A percentile compares a stretch with the other conserved stretches of the same genome.
These are phyloP conservation scores for Tuta absoluta DNA, from an alignment of 2,888 invertebrate species.

Conservation along the genomic window DNA sequence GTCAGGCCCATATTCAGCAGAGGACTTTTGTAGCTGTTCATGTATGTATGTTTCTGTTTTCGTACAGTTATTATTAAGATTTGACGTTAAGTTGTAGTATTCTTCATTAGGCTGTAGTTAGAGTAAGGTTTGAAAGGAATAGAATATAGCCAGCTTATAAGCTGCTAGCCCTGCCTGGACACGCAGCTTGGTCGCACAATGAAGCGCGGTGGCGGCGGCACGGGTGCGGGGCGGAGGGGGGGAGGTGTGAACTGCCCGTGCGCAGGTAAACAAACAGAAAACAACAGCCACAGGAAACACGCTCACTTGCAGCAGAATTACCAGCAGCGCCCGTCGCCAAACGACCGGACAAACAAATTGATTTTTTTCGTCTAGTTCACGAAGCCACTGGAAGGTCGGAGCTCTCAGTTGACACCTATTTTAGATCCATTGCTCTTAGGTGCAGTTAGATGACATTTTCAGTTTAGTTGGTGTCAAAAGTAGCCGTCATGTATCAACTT, in stretches of 20 bases:
- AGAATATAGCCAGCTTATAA: neutral
- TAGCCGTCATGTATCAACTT: too few species aligned
- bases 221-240: slow-evolving; percentile 21
- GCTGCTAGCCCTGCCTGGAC: slow-evolving; percentile 39
- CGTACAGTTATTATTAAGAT: too few species aligned
- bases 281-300: slow-evolving; percentile 64
- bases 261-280: slow-evolving; percentile 55
- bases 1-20: too few species aligned
- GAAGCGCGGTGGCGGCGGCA: slow-evolving; percentile 46
- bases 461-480: too few species aligned
- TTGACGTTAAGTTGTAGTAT: too few species aligned
- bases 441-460: too few species aligned
- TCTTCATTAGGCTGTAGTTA: too few species aligned
- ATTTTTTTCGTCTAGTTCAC: slow-evolving; percentile 43
- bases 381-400: slow-evolving; percentile 24
- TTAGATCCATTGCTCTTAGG: neutral
- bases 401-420: neutral
- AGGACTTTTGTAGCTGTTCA: too few species aligned
- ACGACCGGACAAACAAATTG: slow-evolving; percentile 61
- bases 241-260: slow-evolving; percentile 62
- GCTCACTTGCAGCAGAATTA: slow-evolving; percentile 69
- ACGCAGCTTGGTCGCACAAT: slow-evolving; percentile 54
- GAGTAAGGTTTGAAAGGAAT: neutral
- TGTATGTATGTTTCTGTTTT: too few species aligned
- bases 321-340: slow-evolving; percentile 48